Evolutionary conservation across 2,797 vertebrate genomes (phyloP).

Genomic region (Anguilla marmorata): DNA sequence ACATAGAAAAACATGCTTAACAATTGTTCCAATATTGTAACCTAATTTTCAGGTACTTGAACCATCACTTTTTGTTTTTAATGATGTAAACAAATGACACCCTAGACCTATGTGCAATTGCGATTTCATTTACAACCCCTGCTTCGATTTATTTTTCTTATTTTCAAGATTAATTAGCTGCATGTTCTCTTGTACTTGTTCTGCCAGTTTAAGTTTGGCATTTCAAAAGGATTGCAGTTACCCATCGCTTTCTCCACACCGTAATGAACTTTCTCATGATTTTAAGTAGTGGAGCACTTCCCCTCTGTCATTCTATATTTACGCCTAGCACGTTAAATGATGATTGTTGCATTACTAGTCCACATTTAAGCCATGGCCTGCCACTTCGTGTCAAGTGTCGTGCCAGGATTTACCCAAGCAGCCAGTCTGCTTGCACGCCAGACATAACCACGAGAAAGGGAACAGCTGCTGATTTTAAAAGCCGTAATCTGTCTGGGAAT

Average conservation of each 20-base stretch:
- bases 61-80: background rate
- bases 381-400: conserved; percentile 40
- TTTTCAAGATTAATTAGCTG: background rate
- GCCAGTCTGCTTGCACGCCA: conserved; percentile 50
- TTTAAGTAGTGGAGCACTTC: background rate
- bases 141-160: background rate
- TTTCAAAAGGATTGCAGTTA: background rate
- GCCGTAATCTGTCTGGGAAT: conserved; percentile 57
- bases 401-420: conserved; percentile 46
- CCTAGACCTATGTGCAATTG: background rate
- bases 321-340: background rate
- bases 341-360: conserved; percentile 21
- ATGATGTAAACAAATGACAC: background rate
- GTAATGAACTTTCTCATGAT: background rate
- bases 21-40: background rate
- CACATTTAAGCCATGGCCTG: conserved; percentile 25
- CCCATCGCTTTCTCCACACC: background rate
- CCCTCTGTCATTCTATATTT: background rate
- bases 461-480: conserved; percentile 61
- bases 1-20: background rate
- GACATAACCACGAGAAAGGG: conserved; percentile 52
- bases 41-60: background rate
- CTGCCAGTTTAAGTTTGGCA: background rate
- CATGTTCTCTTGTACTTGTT: background rate
- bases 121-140: background rate